These are phyloP conservation scores for Drosophila tani DNA, from an alignment of 1,140 invertebrate genomes.

Conservation along the genomic window DNA sequence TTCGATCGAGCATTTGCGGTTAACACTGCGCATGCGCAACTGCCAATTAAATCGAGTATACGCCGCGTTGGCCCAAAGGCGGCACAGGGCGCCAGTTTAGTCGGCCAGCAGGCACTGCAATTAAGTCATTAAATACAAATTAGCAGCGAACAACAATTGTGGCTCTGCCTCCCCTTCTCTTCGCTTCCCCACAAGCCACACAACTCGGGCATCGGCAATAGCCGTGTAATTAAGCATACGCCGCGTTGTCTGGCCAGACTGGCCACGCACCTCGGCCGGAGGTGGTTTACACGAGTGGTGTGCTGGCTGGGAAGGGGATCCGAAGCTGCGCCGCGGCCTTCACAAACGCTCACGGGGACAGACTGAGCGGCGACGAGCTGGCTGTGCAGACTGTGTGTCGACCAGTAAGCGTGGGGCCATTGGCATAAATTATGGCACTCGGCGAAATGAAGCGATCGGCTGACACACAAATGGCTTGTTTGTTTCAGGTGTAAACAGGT, in stretches of 20 bases:
- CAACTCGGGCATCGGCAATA: conserved; percentile 7
- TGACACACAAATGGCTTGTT: conserved; percentile 77
- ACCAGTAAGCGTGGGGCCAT: conserved; percentile 51
- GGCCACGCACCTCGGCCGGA: conserved; percentile 24
- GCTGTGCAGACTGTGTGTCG: conserved; percentile 72
- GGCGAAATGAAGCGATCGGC: conserved; percentile 71
- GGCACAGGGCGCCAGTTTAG: conserved; percentile 40
- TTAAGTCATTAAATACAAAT: conserved; percentile 80
- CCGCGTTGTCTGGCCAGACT: conserved; percentile 48
- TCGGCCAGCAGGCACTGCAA: conserved; percentile 34
- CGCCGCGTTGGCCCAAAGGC: conserved; percentile 31
- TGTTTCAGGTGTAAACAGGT: conserved; percentile 71
- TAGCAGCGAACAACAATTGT: conserved; percentile 58
- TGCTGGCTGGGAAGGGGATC: neutral
- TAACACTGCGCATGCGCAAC: conserved; percentile 43
- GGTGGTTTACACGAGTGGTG: conserved; percentile 28
- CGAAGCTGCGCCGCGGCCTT: conserved; percentile 51
- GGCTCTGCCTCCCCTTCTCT: neutral
- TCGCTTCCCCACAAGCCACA: neutral
- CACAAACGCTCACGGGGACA: conserved; percentile 60
- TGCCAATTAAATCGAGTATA: conserved; percentile 47
- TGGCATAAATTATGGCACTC: conserved; percentile 76
- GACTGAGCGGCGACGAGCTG: conserved; percentile 65
- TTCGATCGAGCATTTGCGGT: conserved; percentile 22
- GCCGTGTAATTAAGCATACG: conserved; percentile 69